phyloP scores from a whole-genome alignment of 92 coral and sea anemone species.

The Umimayanthus chanpuru region DNA sequence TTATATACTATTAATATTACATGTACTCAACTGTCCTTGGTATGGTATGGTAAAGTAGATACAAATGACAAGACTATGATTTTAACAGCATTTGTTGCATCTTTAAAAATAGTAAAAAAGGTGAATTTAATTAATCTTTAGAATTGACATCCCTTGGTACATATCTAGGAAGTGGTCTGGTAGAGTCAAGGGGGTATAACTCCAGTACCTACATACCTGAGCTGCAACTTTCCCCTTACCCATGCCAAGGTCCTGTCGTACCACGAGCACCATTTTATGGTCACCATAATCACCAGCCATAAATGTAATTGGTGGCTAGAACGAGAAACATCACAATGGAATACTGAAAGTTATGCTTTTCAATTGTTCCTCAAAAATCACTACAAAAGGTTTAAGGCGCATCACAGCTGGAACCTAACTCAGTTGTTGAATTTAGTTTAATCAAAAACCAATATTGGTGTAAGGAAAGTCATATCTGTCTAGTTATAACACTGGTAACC shows the following conservation, averaged over 20 bases:
- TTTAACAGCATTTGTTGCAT: too few species aligned
- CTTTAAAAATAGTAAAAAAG: too few species aligned
- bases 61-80: too few species aligned
- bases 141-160: neutral
- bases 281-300: slow-evolving; percentile 77
- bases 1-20: too few species aligned
- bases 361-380: too few species aligned
- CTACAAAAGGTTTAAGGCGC: neutral
- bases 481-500: too few species aligned
- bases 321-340: neutral
- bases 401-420: neutral
- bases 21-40: too few species aligned
- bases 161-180: too few species aligned
- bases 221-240: slow-evolving; percentile 98
- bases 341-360: neutral
- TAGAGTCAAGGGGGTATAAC: neutral
- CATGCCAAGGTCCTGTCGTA: slow-evolving; percentile 98
- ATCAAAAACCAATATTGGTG: neutral
- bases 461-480: too few species aligned
- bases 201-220: slow-evolving; percentile 71
- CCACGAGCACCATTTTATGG: slow-evolving; percentile 95
- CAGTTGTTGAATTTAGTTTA: too few species aligned
- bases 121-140: neutral
- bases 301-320: slow-evolving; percentile 49
- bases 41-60: too few species aligned